Evolutionary conservation across 2,113 vertebrate genomes (phyloP), one percentile per base, ranked within the genome.

Genomic region (Passer domesticus): DNA sequence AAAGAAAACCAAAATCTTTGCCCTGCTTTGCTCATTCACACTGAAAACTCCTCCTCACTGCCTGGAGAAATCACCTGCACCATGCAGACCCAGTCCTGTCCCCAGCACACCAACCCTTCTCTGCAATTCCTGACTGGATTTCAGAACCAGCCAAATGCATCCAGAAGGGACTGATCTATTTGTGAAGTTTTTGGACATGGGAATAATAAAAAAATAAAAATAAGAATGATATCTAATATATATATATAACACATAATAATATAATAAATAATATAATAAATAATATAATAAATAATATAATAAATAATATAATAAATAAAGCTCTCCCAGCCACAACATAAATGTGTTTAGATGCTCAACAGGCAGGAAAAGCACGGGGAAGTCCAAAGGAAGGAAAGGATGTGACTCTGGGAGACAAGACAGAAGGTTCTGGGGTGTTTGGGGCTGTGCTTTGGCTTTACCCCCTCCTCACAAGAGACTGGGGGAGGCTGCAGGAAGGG

Each of bases 1-100:
- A 76, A 49, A 7, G 2, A 25, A 30, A 11, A 0, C 1, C 11
- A 5, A 24, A 20, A 2, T 15, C 9, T 37, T 83, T n/a, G 9
- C 53, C 50, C 60, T 30, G 7, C 1, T 0, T 30, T 59, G 43
- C 33, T 47, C 30, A 5, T 25, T 81, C 46, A 28, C 59, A 44
- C 13, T 39, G 43, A 47, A 68, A 84, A 50, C 30, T 83, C 52
- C 24, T 79, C 33, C 64, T 50, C 21, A 5, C 8, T 25, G 64
- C 44, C 56, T 74, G 58, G 60, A 81, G 64, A 47, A 77, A 31
- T 15, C 24, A 11, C 28, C 50, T 60, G 15, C 15, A 59, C 14
- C 11, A 5, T 1, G 0, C 39, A 77, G 64, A 63, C 19, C 27
- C 59, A 63, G 3, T 18, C 23, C 50, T 53, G 43, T 6, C 15